Evolutionary conservation across 2,797 vertebrate genomes (phyloP).

Genomic region (Pogoniulus pusillus): DNA sequence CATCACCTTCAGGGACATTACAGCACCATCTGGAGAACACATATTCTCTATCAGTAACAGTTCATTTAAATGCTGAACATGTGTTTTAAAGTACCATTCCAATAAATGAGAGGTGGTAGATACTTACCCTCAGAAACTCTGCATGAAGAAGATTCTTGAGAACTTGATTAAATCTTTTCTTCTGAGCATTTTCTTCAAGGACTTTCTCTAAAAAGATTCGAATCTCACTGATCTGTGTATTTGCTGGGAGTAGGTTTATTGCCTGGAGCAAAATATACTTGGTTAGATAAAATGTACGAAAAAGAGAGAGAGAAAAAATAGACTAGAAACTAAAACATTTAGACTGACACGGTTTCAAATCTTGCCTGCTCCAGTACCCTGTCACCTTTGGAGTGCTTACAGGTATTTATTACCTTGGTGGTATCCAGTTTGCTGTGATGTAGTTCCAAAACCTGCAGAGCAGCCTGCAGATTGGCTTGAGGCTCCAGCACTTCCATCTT

Average conservation of each 20-base stretch:
- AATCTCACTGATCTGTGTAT: constrained; percentile 96
- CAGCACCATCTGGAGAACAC: neutral
- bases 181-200: constrained; percentile 94
- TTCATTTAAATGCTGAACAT: neutral
- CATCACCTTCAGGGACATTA: neutral
- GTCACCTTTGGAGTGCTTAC: neutral
- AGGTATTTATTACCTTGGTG: constrained; percentile 86
- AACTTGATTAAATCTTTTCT: constrained; percentile 93
- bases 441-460: constrained; percentile 91
- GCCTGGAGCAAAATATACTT: constrained; percentile 77
- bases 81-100: neutral
- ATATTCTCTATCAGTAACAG: accelerated
- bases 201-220: constrained; percentile 96
- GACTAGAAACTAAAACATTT: neutral
- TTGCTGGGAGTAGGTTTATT: constrained; percentile 94
- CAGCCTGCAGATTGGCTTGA: constrained; percentile 92
- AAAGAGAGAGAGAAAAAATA: neutral
- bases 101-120: neutral
- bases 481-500: constrained; percentile 93
- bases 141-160: constrained; percentile 97
- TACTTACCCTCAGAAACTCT: constrained; percentile 90
- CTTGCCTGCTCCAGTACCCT: neutral
- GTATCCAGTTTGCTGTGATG: constrained; percentile 98
- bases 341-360: neutral
- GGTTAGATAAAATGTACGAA: neutral